phyloP scores from a whole-genome alignment of 2,113 vertebrate species.

The Hipposideros armiger region DNA sequence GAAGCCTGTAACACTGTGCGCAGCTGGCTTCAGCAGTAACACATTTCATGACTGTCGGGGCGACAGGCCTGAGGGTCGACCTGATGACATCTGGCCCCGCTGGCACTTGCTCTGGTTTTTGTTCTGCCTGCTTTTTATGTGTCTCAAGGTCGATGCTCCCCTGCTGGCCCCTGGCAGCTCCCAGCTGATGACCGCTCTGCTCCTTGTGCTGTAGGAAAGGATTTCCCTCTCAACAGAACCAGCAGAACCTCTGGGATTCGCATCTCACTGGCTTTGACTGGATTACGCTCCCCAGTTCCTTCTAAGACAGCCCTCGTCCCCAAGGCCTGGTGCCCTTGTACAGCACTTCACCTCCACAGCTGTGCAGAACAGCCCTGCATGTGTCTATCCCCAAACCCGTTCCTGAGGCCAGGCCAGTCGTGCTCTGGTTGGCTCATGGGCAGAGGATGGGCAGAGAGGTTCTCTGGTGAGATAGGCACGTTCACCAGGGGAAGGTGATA shows the following conservation, averaged over 20 bases:
- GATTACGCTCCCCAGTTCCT: too few relatives aligned
- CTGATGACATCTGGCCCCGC: fast-evolving
- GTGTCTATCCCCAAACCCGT: fast-evolving
- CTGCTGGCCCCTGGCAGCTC: background rate
- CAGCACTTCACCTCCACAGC: fast-evolving
- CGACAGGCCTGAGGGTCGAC: background rate
- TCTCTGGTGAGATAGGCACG: background rate
- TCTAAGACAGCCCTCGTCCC: background rate
- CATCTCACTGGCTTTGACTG: background rate
- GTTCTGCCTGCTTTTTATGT: too few relatives aligned
- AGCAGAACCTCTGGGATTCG: background rate
- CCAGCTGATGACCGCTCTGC: background rate
- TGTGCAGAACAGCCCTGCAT: fast-evolving
- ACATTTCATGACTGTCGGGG: background rate
- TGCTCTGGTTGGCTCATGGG: background rate
- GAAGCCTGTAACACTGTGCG: background rate
- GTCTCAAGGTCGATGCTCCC: background rate
- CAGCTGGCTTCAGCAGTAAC: background rate
- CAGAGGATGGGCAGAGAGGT: background rate
- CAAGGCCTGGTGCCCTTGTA: background rate
- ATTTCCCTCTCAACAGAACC: background rate
- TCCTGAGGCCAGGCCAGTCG: fast-evolving
- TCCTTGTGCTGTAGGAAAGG: background rate
- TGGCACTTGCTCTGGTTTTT: too few relatives aligned
- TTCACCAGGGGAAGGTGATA: fast-evolving